A percentile compares a stretch with the other conserved stretches of the same genome.
These are phyloP conservation scores for Boulengeromyrus knoepffleri DNA, from an alignment of 2,113 vertebrate species.

Conservation along the genomic window DNA sequence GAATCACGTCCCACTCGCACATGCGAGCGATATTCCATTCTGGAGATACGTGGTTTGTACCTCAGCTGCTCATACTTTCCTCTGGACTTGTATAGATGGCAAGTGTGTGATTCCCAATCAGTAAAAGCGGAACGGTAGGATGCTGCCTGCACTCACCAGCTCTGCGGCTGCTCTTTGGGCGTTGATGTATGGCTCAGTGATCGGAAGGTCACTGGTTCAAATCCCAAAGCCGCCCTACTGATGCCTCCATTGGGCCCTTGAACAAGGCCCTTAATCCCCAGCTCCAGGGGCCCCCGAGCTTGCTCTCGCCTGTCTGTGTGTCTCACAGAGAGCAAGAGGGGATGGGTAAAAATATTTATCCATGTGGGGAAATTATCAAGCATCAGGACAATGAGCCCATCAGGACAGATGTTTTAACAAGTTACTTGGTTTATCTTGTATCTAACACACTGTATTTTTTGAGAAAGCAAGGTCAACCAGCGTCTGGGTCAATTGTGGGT, in stretches of 20 bases:
- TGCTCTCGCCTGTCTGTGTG: not conserved
- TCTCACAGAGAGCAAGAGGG: not conserved
- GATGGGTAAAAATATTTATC: not conserved
- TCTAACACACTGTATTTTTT: not conserved
- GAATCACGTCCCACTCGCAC: not conserved
- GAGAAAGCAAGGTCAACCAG: not conserved
- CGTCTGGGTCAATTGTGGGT: not conserved
- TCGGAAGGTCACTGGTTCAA: not conserved
- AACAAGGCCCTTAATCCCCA: not conserved
- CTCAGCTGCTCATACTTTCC: conserved; percentile 1
- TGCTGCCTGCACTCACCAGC: not conserved
- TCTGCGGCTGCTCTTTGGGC: not conserved
- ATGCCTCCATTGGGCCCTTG: not conserved
- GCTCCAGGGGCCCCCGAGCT: not conserved
- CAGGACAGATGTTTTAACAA: not conserved
- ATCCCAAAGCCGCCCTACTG: not conserved
- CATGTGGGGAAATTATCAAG: not conserved
- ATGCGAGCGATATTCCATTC: not conserved
- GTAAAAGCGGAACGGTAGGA: not conserved
- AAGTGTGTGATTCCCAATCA: not conserved
- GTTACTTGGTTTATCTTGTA: not conserved
- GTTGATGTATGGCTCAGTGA: not conserved
- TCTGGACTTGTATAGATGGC: not conserved
- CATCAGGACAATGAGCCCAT: not conserved
- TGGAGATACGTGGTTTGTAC: not conserved